A percentile compares a stretch with the other conserved stretches of the same genome.
Evolutionary conservation across 2,888 invertebrate species (phyloP).

Genomic region (Kuschelorhynchus macadamiae): DNA sequence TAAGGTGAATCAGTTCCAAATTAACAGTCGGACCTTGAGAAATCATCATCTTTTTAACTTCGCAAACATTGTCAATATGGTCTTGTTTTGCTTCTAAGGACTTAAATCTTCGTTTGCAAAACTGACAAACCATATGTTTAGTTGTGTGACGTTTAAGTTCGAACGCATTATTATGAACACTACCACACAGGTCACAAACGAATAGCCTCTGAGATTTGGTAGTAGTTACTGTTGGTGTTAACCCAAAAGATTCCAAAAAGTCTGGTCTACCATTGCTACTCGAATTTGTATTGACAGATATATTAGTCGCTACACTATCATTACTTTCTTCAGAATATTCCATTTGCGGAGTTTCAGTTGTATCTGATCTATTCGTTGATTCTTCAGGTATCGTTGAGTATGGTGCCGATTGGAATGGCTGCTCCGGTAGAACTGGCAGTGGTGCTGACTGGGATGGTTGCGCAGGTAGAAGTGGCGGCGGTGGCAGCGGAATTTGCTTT

Average conservation of each 20-base stretch:
- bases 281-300: neutral
- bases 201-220: conserved; percentile 34
- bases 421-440: too few species aligned
- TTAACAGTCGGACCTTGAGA: conserved; percentile 41
- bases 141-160: conserved; percentile 52
- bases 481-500: neutral
- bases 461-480: too few species aligned
- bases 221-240: conserved; percentile 34
- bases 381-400: conserved; percentile 4
- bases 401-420: too few species aligned
- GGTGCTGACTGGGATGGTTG: too few species aligned
- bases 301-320: conserved; percentile 5
- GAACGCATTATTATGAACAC: conserved; percentile 45
- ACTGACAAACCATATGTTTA: conserved; percentile 56
- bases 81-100: conserved; percentile 48
- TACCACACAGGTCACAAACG: conserved; percentile 55
- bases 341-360: conserved; percentile 1
- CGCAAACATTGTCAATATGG: conserved; percentile 53
- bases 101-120: conserved; percentile 54
- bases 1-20: conserved; percentile 52
- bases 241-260: conserved; percentile 36
- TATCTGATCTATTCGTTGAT: neutral
- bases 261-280: neutral
- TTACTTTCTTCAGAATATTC: conserved; percentile 12
- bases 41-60: conserved; percentile 48